Conservation (phyloP, 2,888 invertebrate genomes). For the Crematogaster levior region DNA sequence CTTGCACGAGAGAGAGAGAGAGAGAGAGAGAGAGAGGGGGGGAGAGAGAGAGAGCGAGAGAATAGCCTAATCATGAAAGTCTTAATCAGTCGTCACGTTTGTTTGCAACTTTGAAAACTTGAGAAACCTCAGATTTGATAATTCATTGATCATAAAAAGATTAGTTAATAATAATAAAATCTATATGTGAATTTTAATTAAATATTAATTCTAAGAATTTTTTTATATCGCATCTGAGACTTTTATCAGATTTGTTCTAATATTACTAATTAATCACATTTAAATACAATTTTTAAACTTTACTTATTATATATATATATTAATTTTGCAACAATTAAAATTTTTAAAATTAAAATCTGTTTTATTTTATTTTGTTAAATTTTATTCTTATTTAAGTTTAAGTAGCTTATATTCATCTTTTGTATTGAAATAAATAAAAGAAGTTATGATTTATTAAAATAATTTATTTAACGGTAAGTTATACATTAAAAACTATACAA, state of each 20-base stretch:
- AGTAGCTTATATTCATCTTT: too few relatives aligned
- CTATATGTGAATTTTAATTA: background rate
- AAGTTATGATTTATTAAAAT: too few relatives aligned
- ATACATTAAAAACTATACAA: too few relatives aligned
- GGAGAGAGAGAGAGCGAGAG: slow-evolving; percentile 10
- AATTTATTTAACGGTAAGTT: too few relatives aligned
- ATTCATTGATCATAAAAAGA: background rate
- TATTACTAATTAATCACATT: background rate
- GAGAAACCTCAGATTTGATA: slow-evolving; percentile 3
- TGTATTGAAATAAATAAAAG: too few relatives aligned
- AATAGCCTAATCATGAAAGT: slow-evolving; percentile 37
- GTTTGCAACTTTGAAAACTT: background rate
- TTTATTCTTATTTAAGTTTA: too few relatives aligned
- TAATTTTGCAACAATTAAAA: background rate
- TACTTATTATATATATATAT: too few relatives aligned
- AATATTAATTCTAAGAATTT: background rate
- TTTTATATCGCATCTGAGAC: background rate
- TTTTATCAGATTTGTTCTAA: background rate
- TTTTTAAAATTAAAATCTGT: too few relatives aligned
- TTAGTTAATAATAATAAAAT: background rate
- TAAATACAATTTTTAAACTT: background rate
- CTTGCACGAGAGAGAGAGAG: slow-evolving; percentile 7
- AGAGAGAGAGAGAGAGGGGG: background rate
- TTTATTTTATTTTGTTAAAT: background rate
- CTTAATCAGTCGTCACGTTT: slow-evolving; percentile 26